Percentiles rank a stretch among this genome's conserved stretches.
Conservation (phyloP, 2,888 invertebrate genomes). For the Erpobdella octoculata region DNA sequence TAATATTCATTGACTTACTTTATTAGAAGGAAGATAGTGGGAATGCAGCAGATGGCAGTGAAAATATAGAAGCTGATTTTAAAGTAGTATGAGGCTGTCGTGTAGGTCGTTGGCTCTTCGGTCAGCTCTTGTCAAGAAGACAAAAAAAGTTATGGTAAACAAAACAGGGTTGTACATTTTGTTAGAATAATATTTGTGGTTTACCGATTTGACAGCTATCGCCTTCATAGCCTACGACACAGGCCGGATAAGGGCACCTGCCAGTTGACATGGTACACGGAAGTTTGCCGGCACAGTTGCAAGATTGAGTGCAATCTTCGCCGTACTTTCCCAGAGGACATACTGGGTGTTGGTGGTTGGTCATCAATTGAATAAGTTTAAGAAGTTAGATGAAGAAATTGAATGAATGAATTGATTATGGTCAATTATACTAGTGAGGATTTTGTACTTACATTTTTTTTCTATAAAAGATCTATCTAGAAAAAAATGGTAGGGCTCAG, state of each 20-base stretch:
- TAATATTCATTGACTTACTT: too few relatives aligned
- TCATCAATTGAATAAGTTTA: too few relatives aligned
- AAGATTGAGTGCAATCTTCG: background rate
- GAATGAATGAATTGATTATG: too few relatives aligned
- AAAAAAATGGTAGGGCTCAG: too few relatives aligned
- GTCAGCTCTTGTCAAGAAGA: background rate
- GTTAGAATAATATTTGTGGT: background rate
- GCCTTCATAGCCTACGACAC: constrained; percentile 12
- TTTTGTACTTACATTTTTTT: too few relatives aligned
- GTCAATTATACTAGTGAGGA: too few relatives aligned
- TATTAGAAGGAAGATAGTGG: background rate
- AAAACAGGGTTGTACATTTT: too few relatives aligned
- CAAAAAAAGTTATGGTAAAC: too few relatives aligned
- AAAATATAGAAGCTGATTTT: background rate
- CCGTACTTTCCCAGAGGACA: constrained; percentile 14
- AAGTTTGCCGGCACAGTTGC: constrained; percentile 16
- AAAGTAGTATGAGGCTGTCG: background rate
- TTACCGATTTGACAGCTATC: constrained; percentile 11
- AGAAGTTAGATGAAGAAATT: too few relatives aligned
- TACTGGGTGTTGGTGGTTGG: too few relatives aligned
- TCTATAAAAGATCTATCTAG: too few relatives aligned
- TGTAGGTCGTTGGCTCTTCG: background rate
- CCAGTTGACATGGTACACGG: background rate
- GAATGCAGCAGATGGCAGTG: background rate
- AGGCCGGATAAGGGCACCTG: constrained; percentile 4